A percentile compares a stretch with the other conserved stretches of the same genome.
These are phyloP conservation scores for Cataglyphis albicans DNA, from an alignment of 2,888 invertebrate genomes.

Conservation along the genomic window DNA sequence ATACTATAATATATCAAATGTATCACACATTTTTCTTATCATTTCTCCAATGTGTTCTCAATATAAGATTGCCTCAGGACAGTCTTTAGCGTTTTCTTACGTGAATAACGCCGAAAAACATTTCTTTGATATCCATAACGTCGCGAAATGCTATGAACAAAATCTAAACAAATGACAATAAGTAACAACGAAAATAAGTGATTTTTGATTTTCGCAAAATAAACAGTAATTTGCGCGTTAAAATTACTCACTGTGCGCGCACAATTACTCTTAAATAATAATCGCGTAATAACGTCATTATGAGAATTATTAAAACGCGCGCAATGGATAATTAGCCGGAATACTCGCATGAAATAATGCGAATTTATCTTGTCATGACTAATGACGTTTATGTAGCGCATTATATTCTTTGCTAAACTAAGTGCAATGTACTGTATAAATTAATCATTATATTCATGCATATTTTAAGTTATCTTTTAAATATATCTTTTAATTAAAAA, in stretches of 20 bases:
- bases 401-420: conserved; percentile 24
- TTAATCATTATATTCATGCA: not conserved
- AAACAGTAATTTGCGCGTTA: not conserved
- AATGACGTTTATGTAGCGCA: conserved; percentile 3
- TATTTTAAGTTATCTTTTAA: not conserved
- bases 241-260: not conserved
- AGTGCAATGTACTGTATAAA: conserved; percentile 8
- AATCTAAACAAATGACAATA: not conserved
- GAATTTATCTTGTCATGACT: conserved; percentile 10
- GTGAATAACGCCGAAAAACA: not conserved
- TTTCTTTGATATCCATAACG: not conserved
- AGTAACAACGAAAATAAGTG: not conserved
- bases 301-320: conserved; percentile 24
- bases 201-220: not conserved
- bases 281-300: not conserved
- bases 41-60: not conserved
- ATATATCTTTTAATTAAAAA: not conserved
- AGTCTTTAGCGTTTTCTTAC: conserved; percentile 6
- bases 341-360: not conserved
- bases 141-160: not conserved
- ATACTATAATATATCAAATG: conserved; percentile 29
- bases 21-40: conserved; percentile 16
- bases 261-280: conserved; percentile 17
- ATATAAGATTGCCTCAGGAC: not conserved
- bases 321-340: not conserved